phyloP scores from a whole-genome alignment of 2,888 invertebrate species.

The Meghimatium bilineatum region DNA sequence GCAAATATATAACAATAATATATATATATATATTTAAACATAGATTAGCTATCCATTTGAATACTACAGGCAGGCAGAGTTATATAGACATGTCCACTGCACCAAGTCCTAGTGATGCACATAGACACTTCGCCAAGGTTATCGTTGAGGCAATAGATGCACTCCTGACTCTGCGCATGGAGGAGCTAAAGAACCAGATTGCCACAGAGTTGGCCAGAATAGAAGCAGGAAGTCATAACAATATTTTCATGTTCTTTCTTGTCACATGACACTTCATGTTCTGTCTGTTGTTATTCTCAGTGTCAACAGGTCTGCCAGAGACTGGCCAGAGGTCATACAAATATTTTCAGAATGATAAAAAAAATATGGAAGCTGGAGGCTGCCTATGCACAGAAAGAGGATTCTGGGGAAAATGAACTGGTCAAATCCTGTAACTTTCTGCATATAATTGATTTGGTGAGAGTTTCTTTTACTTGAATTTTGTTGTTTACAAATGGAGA shows the following conservation, averaged over 20 bases:
- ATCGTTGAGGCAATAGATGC: no score
- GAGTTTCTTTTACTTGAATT: background rate
- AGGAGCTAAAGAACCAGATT: no score
- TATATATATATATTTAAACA: no score
- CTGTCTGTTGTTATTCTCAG: background rate
- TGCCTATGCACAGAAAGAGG: background rate
- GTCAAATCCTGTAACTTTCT: slow-evolving; percentile 39
- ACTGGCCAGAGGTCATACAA: background rate
- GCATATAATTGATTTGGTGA: slow-evolving; percentile 33
- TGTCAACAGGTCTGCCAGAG: background rate
- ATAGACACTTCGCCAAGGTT: no score
- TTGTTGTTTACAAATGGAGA: background rate
- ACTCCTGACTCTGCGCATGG: no score
- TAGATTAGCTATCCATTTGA: no score
- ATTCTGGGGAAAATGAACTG: slow-evolving; percentile 12
- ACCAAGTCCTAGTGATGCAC: no score
- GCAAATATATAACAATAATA: no score
- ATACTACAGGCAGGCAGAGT: no score
- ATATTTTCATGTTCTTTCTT: background rate
- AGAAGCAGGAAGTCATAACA: no score
- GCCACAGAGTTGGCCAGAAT: no score
- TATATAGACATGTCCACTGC: no score
- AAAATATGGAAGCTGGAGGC: slow-evolving; percentile 41
- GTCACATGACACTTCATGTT: background rate
- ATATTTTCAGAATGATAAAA: background rate